A percentile compares a stretch with the other conserved stretches of the same genome.
Evolutionary conservation across 2,797 vertebrate species (phyloP).

Genomic region (Diplodus sargus): DNA sequence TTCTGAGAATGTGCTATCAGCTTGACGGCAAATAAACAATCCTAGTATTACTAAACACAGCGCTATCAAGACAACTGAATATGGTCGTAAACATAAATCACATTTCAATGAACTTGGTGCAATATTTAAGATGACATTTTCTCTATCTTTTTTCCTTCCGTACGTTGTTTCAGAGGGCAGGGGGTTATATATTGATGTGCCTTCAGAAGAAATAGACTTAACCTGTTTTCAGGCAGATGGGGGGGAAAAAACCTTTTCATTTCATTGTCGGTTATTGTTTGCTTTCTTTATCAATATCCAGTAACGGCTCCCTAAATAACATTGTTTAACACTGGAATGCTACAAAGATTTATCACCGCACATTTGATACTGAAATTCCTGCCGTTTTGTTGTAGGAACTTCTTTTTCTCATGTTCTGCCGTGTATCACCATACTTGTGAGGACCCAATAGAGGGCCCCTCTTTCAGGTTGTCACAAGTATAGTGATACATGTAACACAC

Average conservation of each 20-base stretch:
- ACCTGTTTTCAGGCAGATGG: conserved; percentile 15
- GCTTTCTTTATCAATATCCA: conserved; percentile 49
- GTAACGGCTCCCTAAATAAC: conserved; percentile 53
- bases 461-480: conserved; percentile 40
- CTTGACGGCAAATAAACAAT: conserved; percentile 56
- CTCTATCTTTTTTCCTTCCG: conserved; percentile 38
- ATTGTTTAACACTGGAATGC: conserved; percentile 77
- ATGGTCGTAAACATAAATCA: conserved; percentile 40
- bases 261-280: conserved; percentile 39
- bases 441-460: conserved; percentile 2
- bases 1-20: conserved; percentile 53
- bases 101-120: conserved; percentile 69
- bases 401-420: conserved; percentile 46
- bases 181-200: conserved; percentile 79
- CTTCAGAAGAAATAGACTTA: conserved; percentile 79
- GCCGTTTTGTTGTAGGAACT: conserved; percentile 65
- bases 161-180: conserved; percentile 57
- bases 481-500: conserved; percentile 52
- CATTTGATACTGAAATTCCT: conserved; percentile 78
- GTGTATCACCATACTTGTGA: conserved; percentile 59
- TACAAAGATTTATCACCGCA: conserved; percentile 42
- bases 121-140: conserved; percentile 71
- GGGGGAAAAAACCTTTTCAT: conserved; percentile 29
- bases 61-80: conserved; percentile 39
- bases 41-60: conserved; percentile 50